Evolutionary conservation across 2,888 invertebrate genomes (phyloP).

Genomic region (Orchestes rusci): DNA sequence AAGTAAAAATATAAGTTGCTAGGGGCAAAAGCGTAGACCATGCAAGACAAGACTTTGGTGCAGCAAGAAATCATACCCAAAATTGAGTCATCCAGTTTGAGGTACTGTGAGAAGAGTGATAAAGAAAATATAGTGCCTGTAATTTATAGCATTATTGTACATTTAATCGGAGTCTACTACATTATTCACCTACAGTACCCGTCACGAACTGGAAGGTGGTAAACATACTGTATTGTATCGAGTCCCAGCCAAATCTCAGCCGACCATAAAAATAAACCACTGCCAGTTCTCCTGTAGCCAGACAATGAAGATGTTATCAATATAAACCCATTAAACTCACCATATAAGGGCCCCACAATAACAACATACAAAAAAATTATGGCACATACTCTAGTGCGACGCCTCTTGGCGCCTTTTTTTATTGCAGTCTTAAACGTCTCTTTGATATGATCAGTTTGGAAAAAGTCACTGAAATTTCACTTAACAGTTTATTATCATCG

Average conservation of each 20-base stretch:
- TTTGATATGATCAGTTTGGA: slow-evolving; percentile 45
- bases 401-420: slow-evolving; percentile 43
- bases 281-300: slow-evolving; percentile 49
- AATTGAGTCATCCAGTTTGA: slow-evolving; percentile 38
- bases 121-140: slow-evolving; percentile 36
- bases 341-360: slow-evolving; percentile 50
- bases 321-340: slow-evolving; percentile 38
- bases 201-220: slow-evolving; percentile 51
- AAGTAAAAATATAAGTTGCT: slow-evolving; percentile 36
- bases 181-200: slow-evolving; percentile 49
- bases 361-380: slow-evolving; percentile 47
- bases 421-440: slow-evolving; percentile 48
- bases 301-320: background rate
- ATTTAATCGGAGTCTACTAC: too few species aligned
- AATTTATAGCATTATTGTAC: too few species aligned
- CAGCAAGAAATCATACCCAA: slow-evolving; percentile 38
- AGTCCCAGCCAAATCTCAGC: slow-evolving; percentile 53
- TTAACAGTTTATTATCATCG: background rate
- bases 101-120: slow-evolving; percentile 34
- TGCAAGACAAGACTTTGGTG: slow-evolving; percentile 38
- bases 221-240: slow-evolving; percentile 52
- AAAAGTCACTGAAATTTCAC: slow-evolving; percentile 36
- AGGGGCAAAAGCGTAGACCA: slow-evolving; percentile 39
- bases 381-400: slow-evolving; percentile 44
- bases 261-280: slow-evolving; percentile 51